Evolutionary conservation across 1,140 invertebrate species (phyloP).

Genomic region (Zaprionus nigranus): DNA sequence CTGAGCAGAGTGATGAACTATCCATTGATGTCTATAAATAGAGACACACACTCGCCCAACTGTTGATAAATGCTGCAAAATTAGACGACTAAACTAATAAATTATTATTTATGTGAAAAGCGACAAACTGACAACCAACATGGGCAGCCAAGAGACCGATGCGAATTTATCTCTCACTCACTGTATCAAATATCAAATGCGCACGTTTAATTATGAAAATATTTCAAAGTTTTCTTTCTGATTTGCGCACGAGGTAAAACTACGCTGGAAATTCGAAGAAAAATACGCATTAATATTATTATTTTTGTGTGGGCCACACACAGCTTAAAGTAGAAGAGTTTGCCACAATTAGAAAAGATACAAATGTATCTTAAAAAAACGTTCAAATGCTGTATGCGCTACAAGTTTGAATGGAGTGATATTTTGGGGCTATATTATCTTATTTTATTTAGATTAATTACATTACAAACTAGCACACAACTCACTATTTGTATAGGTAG

Average conservation of each 20-base stretch:
- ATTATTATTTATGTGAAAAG: conserved; percentile 71
- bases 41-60: conserved; percentile 33
- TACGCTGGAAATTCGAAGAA: background rate
- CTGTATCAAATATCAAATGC: conserved; percentile 70
- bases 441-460: no score
- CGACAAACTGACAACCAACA: conserved; percentile 63
- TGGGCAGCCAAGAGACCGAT: background rate
- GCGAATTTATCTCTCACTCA: background rate
- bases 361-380: background rate
- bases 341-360: background rate
- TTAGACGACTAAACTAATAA: conserved; percentile 71
- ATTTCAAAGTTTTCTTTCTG: conserved; percentile 14
- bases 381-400: background rate
- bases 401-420: background rate
- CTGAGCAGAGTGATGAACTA: conserved; percentile 38
- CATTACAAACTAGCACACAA: no score
- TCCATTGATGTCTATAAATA: conserved; percentile 64
- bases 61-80: conserved; percentile 79
- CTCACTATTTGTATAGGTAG: no score
- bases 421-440: no score
- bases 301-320: conserved; percentile 27
- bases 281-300: background rate
- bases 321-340: background rate
- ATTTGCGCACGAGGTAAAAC: conserved; percentile 24
- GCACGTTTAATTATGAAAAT: conserved; percentile 70